Conservation (phyloP, 2,113 vertebrate species). For the Cyanoramphus novaezelandiae region DNA sequence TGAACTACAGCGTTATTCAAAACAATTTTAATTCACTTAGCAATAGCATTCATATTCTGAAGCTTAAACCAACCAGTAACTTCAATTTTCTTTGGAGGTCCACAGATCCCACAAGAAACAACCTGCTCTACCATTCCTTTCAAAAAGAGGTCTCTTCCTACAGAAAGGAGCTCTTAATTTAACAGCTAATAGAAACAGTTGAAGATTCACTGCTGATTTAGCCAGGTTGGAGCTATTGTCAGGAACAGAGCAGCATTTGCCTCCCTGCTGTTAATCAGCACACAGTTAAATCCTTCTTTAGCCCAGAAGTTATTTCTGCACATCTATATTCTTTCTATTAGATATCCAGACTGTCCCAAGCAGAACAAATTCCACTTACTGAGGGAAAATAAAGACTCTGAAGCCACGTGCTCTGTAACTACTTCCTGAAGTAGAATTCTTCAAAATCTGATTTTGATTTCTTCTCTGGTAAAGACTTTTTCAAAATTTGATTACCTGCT, state of each 20-base stretch:
- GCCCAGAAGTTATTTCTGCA: not conserved
- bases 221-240: not conserved
- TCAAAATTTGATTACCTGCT: not conserved
- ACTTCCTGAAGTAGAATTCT: not conserved
- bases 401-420: not conserved
- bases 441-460: not conserved
- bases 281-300: not conserved
- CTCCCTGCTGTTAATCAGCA: not conserved
- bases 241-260: not conserved
- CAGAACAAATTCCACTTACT: not conserved
- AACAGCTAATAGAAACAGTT: not conserved
- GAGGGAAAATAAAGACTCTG: not conserved
- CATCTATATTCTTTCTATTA: not conserved
- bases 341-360: not conserved
- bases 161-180: not conserved
- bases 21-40: not conserved
- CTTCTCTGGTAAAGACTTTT: not conserved
- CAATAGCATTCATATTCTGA: not conserved
- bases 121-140: not conserved
- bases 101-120: not conserved
- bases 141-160: not conserved
- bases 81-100: not conserved
- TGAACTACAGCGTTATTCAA: not conserved
- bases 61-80: not conserved
- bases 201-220: not conserved